phyloP scores from a whole-genome alignment of 2,888 invertebrate genomes.

The Monoplex corrugatus region DNA sequence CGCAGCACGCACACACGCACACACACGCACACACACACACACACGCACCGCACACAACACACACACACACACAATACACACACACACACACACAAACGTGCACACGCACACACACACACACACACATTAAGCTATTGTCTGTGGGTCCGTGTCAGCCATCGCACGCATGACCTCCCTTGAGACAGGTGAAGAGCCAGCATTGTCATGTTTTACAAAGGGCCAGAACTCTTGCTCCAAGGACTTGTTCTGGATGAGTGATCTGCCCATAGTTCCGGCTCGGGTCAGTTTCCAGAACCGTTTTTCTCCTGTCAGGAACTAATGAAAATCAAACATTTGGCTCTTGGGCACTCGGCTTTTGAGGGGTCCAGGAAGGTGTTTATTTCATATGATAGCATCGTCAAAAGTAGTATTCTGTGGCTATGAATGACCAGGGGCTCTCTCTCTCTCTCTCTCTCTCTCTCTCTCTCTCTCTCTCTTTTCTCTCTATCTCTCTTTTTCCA shows the following conservation, averaged over 20 bases:
- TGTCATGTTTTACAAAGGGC: not conserved
- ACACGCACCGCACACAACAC: too few species aligned
- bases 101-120: not conserved
- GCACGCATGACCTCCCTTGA: too few species aligned
- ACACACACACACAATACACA: too few species aligned
- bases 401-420: too few species aligned
- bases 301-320: not conserved
- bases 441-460: too few species aligned
- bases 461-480: too few species aligned
- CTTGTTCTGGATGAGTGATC: not conserved
- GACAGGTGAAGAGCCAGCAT: not conserved
- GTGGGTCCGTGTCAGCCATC: too few species aligned
- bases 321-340: not conserved
- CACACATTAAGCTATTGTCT: not conserved
- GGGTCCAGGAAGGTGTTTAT: not conserved
- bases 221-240: not conserved
- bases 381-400: not conserved
- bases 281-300: not conserved
- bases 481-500: too few species aligned
- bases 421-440: too few species aligned
- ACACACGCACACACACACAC: too few species aligned
- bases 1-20: too few species aligned
- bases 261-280: not conserved
- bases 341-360: not conserved
- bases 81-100: too few species aligned